Evolutionary conservation across 2,113 vertebrate genomes (phyloP).

Genomic region (Aramus guarauna): DNA sequence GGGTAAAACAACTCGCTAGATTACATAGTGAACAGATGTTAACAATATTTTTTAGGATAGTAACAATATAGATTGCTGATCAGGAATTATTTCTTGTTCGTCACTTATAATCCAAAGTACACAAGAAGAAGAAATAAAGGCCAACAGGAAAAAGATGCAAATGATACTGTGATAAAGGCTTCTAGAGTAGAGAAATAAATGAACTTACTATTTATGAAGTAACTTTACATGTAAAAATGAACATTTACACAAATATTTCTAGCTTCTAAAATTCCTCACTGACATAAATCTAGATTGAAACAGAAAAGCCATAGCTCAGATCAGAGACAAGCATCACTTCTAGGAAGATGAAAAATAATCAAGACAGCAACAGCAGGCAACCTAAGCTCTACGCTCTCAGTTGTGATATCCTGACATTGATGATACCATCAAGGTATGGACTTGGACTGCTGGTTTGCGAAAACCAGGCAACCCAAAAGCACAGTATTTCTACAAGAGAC

Average conservation of each 20-base stretch:
- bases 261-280: background rate
- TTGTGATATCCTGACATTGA: background rate
- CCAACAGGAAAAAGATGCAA: background rate
- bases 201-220: background rate
- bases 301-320: background rate
- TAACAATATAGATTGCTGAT: background rate
- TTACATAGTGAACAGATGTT: background rate
- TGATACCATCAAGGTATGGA: fast-evolving
- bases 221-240: background rate
- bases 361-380: background rate
- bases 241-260: background rate
- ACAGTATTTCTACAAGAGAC: background rate
- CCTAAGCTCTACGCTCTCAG: fast-evolving
- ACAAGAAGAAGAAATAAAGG: background rate
- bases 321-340: background rate
- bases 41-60: background rate
- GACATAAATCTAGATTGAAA: background rate
- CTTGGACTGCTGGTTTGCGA: background rate
- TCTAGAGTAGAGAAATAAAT: background rate
- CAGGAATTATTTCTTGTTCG: background rate
- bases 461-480: background rate
- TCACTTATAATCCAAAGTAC: background rate
- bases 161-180: background rate
- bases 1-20: background rate
- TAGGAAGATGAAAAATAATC: background rate